phyloP scores from a whole-genome alignment of 2,113 vertebrate species.

The Hippocampus zosterae region DNA sequence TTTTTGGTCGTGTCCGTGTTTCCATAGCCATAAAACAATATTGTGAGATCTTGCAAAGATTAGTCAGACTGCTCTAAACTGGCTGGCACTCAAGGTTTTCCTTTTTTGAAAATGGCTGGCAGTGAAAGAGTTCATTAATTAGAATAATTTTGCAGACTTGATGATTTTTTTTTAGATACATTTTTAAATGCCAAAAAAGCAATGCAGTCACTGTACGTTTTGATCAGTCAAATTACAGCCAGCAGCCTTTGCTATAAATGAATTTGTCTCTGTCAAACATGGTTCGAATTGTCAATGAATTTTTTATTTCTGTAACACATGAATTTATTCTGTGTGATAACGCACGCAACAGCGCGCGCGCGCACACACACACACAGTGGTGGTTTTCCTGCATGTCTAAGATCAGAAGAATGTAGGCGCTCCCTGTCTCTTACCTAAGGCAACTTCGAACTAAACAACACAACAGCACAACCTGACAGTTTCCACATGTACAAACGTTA shows the following conservation, averaged over 20 bases:
- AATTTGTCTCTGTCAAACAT: slow-evolving; percentile 6
- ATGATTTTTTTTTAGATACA: neutral
- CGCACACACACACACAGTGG: neutral
- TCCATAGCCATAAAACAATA: too few species aligned
- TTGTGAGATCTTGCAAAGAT: too few species aligned
- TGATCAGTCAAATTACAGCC: neutral
- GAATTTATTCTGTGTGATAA: neutral
- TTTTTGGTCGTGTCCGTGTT: too few species aligned
- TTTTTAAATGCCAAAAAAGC: neutral
- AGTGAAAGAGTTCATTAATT: too few species aligned
- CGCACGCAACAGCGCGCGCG: neutral
- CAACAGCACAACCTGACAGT: slow-evolving; percentile 53
- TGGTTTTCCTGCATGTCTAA: slow-evolving; percentile 42
- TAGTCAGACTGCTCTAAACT: too few species aligned
- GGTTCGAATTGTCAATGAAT: slow-evolving; percentile 4
- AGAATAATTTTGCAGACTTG: too few species aligned
- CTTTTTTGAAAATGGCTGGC: too few species aligned
- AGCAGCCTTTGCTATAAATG: neutral
- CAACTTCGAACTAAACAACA: slow-evolving; percentile 47
- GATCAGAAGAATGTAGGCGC: slow-evolving; percentile 55
- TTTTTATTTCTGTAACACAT: neutral
- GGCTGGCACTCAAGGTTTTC: too few species aligned
- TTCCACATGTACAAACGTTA: slow-evolving; percentile 64
- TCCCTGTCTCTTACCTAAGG: slow-evolving; percentile 49
- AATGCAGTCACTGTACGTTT: too few species aligned